A percentile compares a stretch with the other conserved stretches of the same genome.
Conservation (phyloP, 2,888 invertebrate species). For the Diaphora mendica region DNA sequence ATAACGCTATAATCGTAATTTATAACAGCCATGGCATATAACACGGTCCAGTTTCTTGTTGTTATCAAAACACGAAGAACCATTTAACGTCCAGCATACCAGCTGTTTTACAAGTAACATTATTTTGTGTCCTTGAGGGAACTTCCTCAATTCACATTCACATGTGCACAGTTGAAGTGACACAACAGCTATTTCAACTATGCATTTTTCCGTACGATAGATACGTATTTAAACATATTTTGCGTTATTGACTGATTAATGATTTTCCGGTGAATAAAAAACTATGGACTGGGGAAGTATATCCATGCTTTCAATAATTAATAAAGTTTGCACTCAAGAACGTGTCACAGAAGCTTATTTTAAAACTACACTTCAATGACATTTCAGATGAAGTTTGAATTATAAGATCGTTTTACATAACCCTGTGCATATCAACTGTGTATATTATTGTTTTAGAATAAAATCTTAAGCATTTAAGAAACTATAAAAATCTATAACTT, state of each 20-base stretch:
- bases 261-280: not conserved
- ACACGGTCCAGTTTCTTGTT: no score
- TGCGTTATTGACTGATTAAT: no score
- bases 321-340: not conserved
- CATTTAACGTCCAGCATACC: not conserved
- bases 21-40: no score
- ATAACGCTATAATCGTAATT: not conserved
- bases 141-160: constrained; percentile 8
- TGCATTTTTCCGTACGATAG: no score
- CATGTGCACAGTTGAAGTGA: not conserved
- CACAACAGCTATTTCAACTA: not conserved
- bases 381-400: not conserved
- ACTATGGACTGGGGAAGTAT: no score
- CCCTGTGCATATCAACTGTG: not conserved
- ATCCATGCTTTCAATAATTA: not conserved
- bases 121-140: not conserved
- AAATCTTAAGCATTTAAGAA: not conserved
- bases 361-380: not conserved
- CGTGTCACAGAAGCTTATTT: not conserved
- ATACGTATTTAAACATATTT: no score
- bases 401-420: not conserved
- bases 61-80: no score
- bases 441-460: not conserved
- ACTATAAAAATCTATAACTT: not conserved
- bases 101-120: not conserved